Base-by-base conservation (phyloP, 2,113 vertebrate species). In the Chauna torquata region DNA sequence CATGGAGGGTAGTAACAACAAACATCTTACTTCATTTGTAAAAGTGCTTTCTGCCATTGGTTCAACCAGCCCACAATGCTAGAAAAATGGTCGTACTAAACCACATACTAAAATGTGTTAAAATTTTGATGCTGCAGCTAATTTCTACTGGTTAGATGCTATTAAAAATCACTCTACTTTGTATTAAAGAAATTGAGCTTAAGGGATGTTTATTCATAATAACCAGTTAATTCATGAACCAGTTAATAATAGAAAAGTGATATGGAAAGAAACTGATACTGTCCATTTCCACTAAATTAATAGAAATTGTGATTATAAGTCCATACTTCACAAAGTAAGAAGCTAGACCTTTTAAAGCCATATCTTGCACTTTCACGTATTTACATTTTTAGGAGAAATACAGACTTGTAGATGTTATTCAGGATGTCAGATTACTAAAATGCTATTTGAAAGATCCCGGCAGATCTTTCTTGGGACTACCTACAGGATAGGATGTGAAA, bases 171-270 rank as follows among this genome's bases (percentile, higher is more conserved):
- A 92, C 27, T 89, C 77, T 72, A 25, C 32, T 87, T 58, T 58
- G 34, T 84, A 24, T 84, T 95, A 57, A 94, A 94, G 57, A 94
- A 94, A 92, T 92, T 84, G 90, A 44, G 52, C 42, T 78, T 71
- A 76, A n/a, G n/a, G 24, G 30, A 72, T 91, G 47, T 78, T 96
- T 93, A 89, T 91, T 89, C 95, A 96, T 91, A 68, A 94, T 95
- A 92, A 75, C 5, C 40, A 44, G 38, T 84, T 89, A 94, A 91
- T 91, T n/a, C n/a, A n/a, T n/a, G n/a, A 92, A 75, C 5, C 40
- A 44, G 38, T 84, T 89, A 94, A 91, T 91, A 93, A 94, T 81
- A 59, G 44, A 90, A 84, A 78, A 82, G 47, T 86, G 86, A 61
- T 94, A 76, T 38, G 28, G 83, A 88, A 42, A 90, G 50, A 92